Base-by-base conservation (phyloP, 1,140 invertebrate species). In the Apis laboriosa region DNA sequence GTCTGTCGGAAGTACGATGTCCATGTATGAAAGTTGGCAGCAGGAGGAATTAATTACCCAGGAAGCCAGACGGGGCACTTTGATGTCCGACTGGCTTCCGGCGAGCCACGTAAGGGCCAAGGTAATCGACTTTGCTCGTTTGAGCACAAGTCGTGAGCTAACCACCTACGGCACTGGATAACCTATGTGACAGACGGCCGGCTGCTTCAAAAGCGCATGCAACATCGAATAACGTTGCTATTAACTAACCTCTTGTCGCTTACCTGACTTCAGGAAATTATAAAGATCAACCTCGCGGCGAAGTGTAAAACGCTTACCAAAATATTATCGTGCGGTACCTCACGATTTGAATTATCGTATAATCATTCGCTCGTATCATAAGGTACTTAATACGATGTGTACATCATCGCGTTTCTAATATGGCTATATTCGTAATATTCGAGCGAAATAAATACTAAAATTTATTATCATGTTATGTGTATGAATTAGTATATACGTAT, bases 1-100 rank as follows among this genome's bases (percentile, higher is more conserved):
- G 11, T 55, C 19, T 64, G 70, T 78, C 17, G 34, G 15, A 68
- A 72, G 67, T 67, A 78, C 60, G 67, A 43, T 51, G 75, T 51
- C 72, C 67, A 7, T 72, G 58, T 58, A 71, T 72, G 81, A 83
- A 78, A 83, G 81, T 83, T 78, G 71, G 71, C 74, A 77, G 79
- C 77, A 73, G 87, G 68, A 79, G 84, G 84, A 91, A 92, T 91
- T 92, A 92, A 92, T 92, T 92, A 91, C 60, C 83, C 79, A 82
- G 84, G 89, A 91, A 91, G 89, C 89, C 91, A 89, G 77, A 78
- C 77, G 71, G 66, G 68, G 72, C 68, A 86, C 91, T 92, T 92
- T 92, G 87, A 92, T 91, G 89, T 92, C 87, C 84, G 77, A 84
- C 84, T 75, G 90, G 90, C 90, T 92, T 92, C 90, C 90, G 80